Evolutionary conservation across 2,113 vertebrate genomes (phyloP), one percentile per base, ranked within the genome.

Genomic region (Archocentrus centrarchus): DNA sequence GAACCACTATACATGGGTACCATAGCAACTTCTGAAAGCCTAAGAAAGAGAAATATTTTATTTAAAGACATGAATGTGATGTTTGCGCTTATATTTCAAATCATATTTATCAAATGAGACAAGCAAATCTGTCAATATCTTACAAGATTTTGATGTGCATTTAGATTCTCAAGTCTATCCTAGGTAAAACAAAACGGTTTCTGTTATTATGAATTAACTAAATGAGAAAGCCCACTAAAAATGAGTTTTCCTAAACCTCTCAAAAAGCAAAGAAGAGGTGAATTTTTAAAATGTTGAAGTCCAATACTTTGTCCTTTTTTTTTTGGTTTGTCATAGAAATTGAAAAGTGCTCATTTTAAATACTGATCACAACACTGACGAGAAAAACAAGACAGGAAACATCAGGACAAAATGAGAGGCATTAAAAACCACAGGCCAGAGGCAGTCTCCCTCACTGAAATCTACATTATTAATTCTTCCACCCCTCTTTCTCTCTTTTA

Each of bases 11-110:
- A 62, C 18, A 24, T 24, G 18, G 70, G 62, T 86, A 57, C 81
- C 68, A 88, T 41, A 22, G 83, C 50, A 88, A 88, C 81, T 41
- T 62, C 37, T 44, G 60, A 27, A n/a, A 50, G 53, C 30, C 55
- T 20, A 3, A 59, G 6, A 83, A 13, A 17, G 9, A 4, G 5
- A 50, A 37, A 24, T 37, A 4, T 59, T 7, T 60, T 0, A 18
- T 41, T 22, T 11, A 86, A 66, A 66, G 24, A 6, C n/a, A 47
- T 27, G 22, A 3, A 44, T 44, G 24, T 24, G 37, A 24, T 44
- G 7, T 44, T 20, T 64, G 11, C 2, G 62, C 3, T 41, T 8
- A 2, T 64, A 3, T 44, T 44, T 44, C 62, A 64, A 9, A 24
- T 4, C n/a, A 8, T 14, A 61, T 41, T 80, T 27, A 75, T 7